Evolutionary conservation across 2,113 vertebrate genomes (phyloP), one percentile per base, ranked within the genome.

Genomic region (Thinocorus orbignyianus): DNA sequence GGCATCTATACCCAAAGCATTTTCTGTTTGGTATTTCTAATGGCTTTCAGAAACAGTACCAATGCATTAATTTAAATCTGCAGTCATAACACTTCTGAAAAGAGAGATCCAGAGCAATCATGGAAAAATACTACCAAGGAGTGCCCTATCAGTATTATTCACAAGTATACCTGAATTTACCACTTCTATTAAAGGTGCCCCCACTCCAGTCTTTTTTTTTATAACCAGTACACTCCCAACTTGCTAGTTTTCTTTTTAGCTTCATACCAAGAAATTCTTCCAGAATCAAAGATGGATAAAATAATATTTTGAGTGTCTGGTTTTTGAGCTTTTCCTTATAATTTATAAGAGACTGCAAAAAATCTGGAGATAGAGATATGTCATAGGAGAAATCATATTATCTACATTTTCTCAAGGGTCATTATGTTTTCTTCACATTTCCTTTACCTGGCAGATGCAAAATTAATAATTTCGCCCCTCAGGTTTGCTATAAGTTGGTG

Each of bases 381-480:
- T 69, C 90, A 82, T 17, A 62, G 24, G 2, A 84, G 48, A 65
- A 92, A 82, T 80, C 11, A 19, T 24, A 90, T 85, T 54, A 91
- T 28, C 81, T 76, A 39, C 57, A 48, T 90, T 91, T 81, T 80
- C 78, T 94, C 70, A 72, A 92, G 81, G 66, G 60, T 88, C 92
- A 86, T 95, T 91, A 92, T 65, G 44, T 86, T 94, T 93, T 90
- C 31, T n/a, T 92, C 90, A 88, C 28, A 41, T 57, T 88, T 39
- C 44, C 33, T 72, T 54, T 54, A 68, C 70, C 41, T 85, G 49
- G 49, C 66, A 91, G 74, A 94, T 31, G 57, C n/a, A 74, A 95
- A 97, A 92, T 90, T 95, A 96, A 85, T 92, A 92, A 85, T 90
- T 82, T 86, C 90, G 49, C 79, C 85, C 58, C 85, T 90, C 79